A percentile compares a stretch with the other conserved stretches of the same genome.
Conservation (phyloP, 92 coral and sea anemone species). For the Galaxea fascicularis region DNA sequence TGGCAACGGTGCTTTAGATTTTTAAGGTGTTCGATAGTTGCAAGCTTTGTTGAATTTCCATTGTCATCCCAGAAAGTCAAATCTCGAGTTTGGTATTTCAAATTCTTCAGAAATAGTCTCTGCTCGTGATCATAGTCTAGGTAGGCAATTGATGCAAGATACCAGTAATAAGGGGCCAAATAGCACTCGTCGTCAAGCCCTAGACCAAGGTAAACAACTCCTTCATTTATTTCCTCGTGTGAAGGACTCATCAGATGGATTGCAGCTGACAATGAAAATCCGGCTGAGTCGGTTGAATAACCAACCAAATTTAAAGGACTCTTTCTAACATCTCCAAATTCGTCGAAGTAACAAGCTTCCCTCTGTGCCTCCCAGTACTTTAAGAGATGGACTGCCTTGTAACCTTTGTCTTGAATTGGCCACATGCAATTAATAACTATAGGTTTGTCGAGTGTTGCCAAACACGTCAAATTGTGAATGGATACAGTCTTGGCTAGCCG, state of each 20-base stretch:
- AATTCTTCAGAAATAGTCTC: constrained; percentile 53
- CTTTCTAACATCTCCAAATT: constrained; percentile 23
- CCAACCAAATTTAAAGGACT: too few species aligned
- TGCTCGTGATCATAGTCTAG: constrained; percentile 66
- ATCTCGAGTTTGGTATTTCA: constrained; percentile 25
- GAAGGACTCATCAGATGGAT: constrained; percentile 52
- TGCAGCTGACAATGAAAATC: constrained; percentile 68
- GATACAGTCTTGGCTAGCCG: constrained; percentile 45
- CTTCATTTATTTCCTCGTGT: constrained; percentile 30
- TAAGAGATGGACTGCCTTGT: constrained; percentile 40
- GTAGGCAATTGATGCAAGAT: constrained; percentile 37
- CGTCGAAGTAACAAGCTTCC: constrained; percentile 5
- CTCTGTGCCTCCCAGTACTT: constrained; percentile 39
- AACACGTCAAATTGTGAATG: constrained; percentile 48
- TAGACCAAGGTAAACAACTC: constrained; percentile 39
- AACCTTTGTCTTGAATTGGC: constrained; percentile 51
- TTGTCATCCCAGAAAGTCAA: neutral
- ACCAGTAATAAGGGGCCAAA: constrained; percentile 57
- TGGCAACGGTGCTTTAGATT: constrained; percentile 31
- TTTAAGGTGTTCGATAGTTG: constrained; percentile 33
- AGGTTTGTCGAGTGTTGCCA: constrained; percentile 40
- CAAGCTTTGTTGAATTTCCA: constrained; percentile 22
- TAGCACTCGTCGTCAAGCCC: constrained; percentile 39
- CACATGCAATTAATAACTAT: constrained; percentile 52
- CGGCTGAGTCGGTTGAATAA: constrained; percentile 71